Base-by-base conservation (phyloP, 2,113 vertebrate species). In the Coturnix japonica region DNA sequence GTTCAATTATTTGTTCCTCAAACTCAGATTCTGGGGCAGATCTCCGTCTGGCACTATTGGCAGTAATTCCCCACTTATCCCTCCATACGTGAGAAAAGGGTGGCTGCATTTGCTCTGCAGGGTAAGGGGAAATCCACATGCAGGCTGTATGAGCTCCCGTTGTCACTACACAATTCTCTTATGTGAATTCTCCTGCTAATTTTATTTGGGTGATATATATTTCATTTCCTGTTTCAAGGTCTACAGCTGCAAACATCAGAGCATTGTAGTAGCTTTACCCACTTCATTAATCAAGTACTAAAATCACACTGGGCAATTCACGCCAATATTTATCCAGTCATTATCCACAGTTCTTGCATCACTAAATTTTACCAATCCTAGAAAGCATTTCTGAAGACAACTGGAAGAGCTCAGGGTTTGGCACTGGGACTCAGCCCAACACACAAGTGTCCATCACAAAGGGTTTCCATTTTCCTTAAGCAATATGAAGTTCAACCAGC, bases 221-320 rank as follows among this genome's bases (percentile, higher is more conserved):
- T 93, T 90, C 33, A 79, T 86, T 89, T 88, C 74, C 77, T 75
- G 3, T 66, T 89, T 71, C 74, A 70, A 75, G 49, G 30, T 84
- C 76, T 91, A 64, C 73, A 78, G 76, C 81, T 79, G 74, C 7
- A 14, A 95, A 70, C 66, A 57, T 60, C 75, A 83, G 69, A 30
- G 56, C 66, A 81, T 88, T 88, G 56, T 74, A 54, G 67, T 4
- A 76, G 63, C 63, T 91, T 64, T 75, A 17, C 37, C 89, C 77
- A 39, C 73, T 89, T 59, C 81, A 80, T 91, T 91, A 95, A 92
- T 92, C 93, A 92, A 92, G 79, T 19, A 67, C 41, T 84, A 56
- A 88, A 85, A 89, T 33, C 72, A 46, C 39, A 17, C 47, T 49
- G 47, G 49, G 87, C 93, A 88, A 91, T 88, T 94, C 74, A 93